phyloP scores from a whole-genome alignment of 2,888 invertebrate genomes.

The Nephrotoma flavescens region DNA sequence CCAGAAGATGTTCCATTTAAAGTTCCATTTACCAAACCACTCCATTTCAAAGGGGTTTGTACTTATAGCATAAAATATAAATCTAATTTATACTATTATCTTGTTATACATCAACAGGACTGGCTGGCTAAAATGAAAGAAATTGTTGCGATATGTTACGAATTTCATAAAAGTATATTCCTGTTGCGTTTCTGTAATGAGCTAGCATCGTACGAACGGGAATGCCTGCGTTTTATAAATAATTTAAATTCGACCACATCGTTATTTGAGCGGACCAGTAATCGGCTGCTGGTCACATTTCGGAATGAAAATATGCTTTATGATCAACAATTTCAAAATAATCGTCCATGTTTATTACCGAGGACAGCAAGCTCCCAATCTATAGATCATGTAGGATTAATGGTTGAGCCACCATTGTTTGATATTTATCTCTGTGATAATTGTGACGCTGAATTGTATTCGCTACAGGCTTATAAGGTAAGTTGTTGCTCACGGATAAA shows the following conservation, averaged over 20 bases:
- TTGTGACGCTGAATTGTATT: constrained; percentile 57
- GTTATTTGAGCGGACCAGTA: constrained; percentile 46
- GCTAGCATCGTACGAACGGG: constrained; percentile 46
- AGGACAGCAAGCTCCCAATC: constrained; percentile 25
- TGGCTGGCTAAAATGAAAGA: constrained; percentile 48
- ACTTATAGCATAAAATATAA: background rate
- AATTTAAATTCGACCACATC: constrained; percentile 61
- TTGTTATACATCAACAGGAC: constrained; percentile 22
- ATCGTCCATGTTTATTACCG: constrained; percentile 33
- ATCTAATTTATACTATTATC: background rate
- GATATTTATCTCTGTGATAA: constrained; percentile 62
- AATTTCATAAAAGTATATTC: constrained; percentile 55
- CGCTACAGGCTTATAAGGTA: constrained; percentile 39
- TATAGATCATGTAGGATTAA: constrained; percentile 27
- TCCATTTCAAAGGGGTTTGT: constrained; percentile 33
- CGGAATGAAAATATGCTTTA: constrained; percentile 53
- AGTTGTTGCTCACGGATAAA: constrained; percentile 6
- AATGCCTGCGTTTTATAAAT: constrained; percentile 50
- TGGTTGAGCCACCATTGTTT: constrained; percentile 39
- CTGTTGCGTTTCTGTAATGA: constrained; percentile 54
- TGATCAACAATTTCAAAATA: constrained; percentile 26
- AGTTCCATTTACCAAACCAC: constrained; percentile 46
- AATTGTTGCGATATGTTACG: constrained; percentile 53
- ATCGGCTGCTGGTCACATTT: constrained; percentile 55
- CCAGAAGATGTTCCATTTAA: constrained; percentile 48